Conservation (phyloP, 23 tunicate species). For the Oikopleura albicans region DNA sequence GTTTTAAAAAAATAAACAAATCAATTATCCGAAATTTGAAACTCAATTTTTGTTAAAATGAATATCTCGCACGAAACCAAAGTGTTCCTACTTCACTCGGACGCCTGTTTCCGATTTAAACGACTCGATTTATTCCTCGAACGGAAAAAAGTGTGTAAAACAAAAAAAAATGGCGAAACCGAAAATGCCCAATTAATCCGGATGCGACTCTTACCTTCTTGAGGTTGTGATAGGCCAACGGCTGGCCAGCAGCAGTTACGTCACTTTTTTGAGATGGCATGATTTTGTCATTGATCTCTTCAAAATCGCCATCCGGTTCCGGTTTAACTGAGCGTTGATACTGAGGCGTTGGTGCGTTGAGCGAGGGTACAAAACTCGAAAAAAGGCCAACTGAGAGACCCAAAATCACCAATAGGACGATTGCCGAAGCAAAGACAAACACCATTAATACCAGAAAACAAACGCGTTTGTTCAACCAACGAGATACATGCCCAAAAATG, state of each 20-base stretch:
- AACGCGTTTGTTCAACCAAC: neutral
- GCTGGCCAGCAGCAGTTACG: neutral
- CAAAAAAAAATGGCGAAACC: too few relatives aligned
- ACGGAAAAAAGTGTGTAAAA: too few relatives aligned
- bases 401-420: neutral
- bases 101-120: neutral
- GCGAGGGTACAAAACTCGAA: neutral
- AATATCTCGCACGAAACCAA: too few relatives aligned
- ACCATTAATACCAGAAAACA: neutral
- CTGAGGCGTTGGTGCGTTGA: neutral
- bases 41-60: too few relatives aligned
- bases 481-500: neutral
- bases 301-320: neutral
- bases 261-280: neutral
- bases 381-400: slow-evolving; percentile 1
- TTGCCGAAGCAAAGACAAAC: neutral
- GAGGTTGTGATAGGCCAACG: neutral
- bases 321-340: neutral
- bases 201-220: too few relatives aligned
- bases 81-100: too few relatives aligned
- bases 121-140: neutral
- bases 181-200: too few relatives aligned
- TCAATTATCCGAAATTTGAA: too few relatives aligned
- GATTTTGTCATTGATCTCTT: neutral
- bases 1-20: too few relatives aligned